A percentile compares a stretch with the other conserved stretches of the same genome.
These are phyloP conservation scores for Nezara viridula DNA, from an alignment of 2,888 invertebrate genomes.

Conservation along the genomic window DNA sequence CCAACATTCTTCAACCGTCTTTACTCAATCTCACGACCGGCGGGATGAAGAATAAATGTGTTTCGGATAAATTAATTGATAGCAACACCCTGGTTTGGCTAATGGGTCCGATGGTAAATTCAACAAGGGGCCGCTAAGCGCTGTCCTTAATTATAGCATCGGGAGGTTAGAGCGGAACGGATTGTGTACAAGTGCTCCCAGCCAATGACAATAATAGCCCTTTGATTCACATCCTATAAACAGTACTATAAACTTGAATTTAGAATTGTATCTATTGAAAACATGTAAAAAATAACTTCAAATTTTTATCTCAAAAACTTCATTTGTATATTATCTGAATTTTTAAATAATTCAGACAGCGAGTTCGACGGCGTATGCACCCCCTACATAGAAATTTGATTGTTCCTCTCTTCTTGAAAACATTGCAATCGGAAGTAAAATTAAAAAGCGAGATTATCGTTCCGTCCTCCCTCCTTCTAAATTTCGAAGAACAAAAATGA, in stretches of 20 bases:
- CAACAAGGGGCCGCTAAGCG: background rate
- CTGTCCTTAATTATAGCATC: background rate
- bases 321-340: no score
- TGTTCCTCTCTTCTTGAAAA: no score
- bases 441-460: no score
- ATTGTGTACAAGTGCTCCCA: background rate
- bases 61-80: background rate
- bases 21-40: conserved; percentile 1
- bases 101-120: background rate
- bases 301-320: no score
- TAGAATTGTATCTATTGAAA: background rate
- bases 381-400: no score
- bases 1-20: conserved; percentile 32
- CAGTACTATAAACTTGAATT: background rate
- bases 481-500: no score
- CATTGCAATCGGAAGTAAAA: no score
- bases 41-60: background rate
- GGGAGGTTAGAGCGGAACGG: background rate
- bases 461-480: no score
- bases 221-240: conserved; percentile 7
- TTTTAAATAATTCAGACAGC: no score
- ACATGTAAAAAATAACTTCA: background rate
- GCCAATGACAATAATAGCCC: background rate
- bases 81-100: background rate
- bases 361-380: no score